A percentile compares a stretch with the other conserved stretches of the same genome.
Evolutionary conservation across 2,113 vertebrate species (phyloP).

Genomic region (Panthera tigris): DNA sequence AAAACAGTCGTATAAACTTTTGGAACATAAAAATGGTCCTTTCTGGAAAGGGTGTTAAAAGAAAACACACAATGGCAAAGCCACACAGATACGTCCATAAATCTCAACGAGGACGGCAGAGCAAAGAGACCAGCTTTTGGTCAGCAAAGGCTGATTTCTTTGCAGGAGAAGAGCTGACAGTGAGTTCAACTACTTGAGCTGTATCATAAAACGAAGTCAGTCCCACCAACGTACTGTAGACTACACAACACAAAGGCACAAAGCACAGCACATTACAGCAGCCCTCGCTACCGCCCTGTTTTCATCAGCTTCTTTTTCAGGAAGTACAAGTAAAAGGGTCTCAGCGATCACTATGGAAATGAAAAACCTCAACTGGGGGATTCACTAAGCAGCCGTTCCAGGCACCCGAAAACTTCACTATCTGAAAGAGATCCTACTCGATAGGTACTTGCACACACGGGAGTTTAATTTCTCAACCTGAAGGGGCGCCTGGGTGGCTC

Average conservation of each 20-base stretch:
- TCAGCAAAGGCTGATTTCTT: constrained; percentile 65
- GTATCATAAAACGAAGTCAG: constrained; percentile 17
- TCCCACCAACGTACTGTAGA: constrained; percentile 44
- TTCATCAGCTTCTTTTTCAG: not conserved
- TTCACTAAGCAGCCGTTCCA: not conserved
- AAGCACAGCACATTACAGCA: constrained; percentile 41
- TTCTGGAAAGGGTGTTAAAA: constrained; percentile 34
- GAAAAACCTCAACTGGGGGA: not conserved
- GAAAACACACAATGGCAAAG: constrained; percentile 73
- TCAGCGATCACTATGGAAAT: not conserved
- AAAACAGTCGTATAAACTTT: constrained; percentile 23
- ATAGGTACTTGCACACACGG: not conserved
- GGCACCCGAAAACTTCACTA: not conserved
- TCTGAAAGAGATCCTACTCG: not conserved
- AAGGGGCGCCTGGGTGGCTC: not conserved
- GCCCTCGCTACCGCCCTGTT: not conserved
- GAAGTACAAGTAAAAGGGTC: not conserved
- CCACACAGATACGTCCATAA: constrained; percentile 63
- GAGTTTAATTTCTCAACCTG: not conserved
- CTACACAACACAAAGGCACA: constrained; percentile 70
- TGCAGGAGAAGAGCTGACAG: constrained; percentile 54
- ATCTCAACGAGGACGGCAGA: constrained; percentile 6
- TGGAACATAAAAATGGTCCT: constrained; percentile 45
- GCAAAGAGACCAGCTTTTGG: constrained; percentile 70
- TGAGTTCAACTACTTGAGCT: not conserved